Percentiles rank a stretch among this genome's conserved stretches.
Evolutionary conservation across 2,888 invertebrate species (phyloP).

Genomic region (Agelastica alni): DNA sequence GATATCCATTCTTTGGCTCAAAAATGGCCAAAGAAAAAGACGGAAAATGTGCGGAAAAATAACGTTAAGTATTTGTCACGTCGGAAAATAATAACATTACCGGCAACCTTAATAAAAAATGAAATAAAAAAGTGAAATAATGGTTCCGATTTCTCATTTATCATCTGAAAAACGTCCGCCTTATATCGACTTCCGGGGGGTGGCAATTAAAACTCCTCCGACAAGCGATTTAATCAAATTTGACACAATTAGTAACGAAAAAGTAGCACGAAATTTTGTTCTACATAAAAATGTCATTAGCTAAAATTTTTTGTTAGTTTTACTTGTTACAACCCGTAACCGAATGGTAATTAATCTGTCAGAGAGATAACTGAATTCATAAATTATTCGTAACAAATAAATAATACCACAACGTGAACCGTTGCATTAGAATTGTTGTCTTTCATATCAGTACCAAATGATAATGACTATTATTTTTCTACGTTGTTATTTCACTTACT

Average conservation of each 20-base stretch:
- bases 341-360: conserved; percentile 16
- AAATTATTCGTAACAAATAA: too few relatives aligned
- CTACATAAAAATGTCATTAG: conserved; percentile 23
- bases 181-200: conserved; percentile 34
- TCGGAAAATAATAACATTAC: conserved; percentile 15
- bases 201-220: conserved; percentile 37
- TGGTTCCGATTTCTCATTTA: conserved; percentile 34
- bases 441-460: too few relatives aligned
- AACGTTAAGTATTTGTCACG: conserved; percentile 11
- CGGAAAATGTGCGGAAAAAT: neutral
- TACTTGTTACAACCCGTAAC: conserved; percentile 5
- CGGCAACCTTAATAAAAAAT: conserved; percentile 23
- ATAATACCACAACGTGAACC: too few relatives aligned
- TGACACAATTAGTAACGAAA: conserved; percentile 20
- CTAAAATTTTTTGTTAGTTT: conserved; percentile 9
- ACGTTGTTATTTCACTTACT: too few relatives aligned
- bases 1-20: too few relatives aligned
- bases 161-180: conserved; percentile 36
- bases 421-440: too few relatives aligned
- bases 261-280: conserved; percentile 10
- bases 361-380: neutral
- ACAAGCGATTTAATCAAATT: conserved; percentile 26
- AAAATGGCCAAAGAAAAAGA: too few relatives aligned
- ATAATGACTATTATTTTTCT: too few relatives aligned
- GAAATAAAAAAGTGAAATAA: conserved; percentile 34